These are phyloP conservation scores for Enteromius treurensis DNA, from an alignment of 2,797 vertebrate genomes.

Conservation along the genomic window DNA sequence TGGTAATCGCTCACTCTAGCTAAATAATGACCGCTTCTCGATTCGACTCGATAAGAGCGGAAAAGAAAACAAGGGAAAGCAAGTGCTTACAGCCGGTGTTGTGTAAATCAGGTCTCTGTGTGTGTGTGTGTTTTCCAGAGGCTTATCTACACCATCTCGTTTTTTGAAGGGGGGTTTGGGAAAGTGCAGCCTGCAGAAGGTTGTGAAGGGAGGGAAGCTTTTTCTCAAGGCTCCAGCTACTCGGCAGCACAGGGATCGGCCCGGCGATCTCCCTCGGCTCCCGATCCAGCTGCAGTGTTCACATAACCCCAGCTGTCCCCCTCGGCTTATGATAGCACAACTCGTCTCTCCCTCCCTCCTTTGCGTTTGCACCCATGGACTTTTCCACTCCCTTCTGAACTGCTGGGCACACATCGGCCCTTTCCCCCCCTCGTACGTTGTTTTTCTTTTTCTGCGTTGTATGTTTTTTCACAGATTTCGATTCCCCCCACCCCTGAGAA, in stretches of 20 bases:
- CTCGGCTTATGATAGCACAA: slow-evolving; percentile 83
- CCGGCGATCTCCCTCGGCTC: slow-evolving; percentile 74
- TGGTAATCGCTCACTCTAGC: slow-evolving; percentile 53
- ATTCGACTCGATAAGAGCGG: slow-evolving; percentile 57
- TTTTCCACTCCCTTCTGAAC: slow-evolving; percentile 80
- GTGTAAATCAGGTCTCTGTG: slow-evolving; percentile 71
- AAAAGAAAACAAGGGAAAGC: slow-evolving; percentile 65
- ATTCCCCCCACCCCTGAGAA: slow-evolving; percentile 77
- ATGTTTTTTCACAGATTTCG: slow-evolving; percentile 72
- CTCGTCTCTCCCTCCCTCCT: slow-evolving; percentile 69
- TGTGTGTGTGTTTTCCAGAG: slow-evolving; percentile 57
- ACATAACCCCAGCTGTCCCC: slow-evolving; percentile 83
- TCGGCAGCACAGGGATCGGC: slow-evolving; percentile 63
- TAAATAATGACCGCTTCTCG: slow-evolving; percentile 56
- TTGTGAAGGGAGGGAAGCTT: slow-evolving; percentile 57
- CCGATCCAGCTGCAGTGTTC: slow-evolving; percentile 82
- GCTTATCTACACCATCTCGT: slow-evolving; percentile 76
- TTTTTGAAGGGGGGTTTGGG: slow-evolving; percentile 71
- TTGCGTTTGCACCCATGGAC: slow-evolving; percentile 77
- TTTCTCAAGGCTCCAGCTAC: slow-evolving; percentile 76
- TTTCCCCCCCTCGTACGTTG: slow-evolving; percentile 60
- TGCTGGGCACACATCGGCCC: slow-evolving; percentile 64
- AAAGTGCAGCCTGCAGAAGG: slow-evolving; percentile 61
- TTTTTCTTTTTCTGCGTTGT: slow-evolving; percentile 64
- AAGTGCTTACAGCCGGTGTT: slow-evolving; percentile 62